Conservation (phyloP, 2,113 vertebrate species). For the Carassius gibelio region DNA sequence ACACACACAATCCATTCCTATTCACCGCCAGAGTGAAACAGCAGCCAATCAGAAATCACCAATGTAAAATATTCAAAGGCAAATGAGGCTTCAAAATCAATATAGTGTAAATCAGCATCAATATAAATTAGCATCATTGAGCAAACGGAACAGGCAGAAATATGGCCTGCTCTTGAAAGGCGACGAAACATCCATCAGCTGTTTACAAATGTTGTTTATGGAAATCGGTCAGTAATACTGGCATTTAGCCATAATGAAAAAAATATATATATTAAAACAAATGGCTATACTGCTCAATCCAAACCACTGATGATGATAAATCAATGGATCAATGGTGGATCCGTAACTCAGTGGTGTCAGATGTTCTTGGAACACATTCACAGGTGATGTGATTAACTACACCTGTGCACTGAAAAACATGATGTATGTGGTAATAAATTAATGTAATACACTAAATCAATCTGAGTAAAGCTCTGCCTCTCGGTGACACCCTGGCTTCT, state of each 20-base stretch:
- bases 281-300: no score
- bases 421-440: not conserved
- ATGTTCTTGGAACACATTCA: not conserved
- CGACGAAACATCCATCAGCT: conserved; percentile 61
- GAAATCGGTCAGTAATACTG: conserved; percentile 6
- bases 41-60: conserved; percentile 35
- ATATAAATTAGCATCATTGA: conserved; percentile 72
- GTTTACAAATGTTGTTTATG: conserved; percentile 66
- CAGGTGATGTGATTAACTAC: not conserved
- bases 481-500: conserved; percentile 14
- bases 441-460: not conserved
- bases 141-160: conserved; percentile 50
- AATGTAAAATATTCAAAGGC: conserved; percentile 42
- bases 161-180: conserved; percentile 34
- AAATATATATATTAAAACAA: not conserved
- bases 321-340: not conserved
- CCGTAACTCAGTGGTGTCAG: not conserved
- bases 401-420: not conserved
- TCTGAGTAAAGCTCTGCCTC: not conserved
- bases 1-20: conserved; percentile 50
- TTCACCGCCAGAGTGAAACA: not conserved
- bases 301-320: not conserved
- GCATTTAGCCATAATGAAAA: not conserved
- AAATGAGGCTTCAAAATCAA: conserved; percentile 68
- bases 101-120: conserved; percentile 65